These are phyloP conservation scores for Penaeus vannamei DNA, from an alignment of 1,140 invertebrate genomes.

Conservation along the genomic window DNA sequence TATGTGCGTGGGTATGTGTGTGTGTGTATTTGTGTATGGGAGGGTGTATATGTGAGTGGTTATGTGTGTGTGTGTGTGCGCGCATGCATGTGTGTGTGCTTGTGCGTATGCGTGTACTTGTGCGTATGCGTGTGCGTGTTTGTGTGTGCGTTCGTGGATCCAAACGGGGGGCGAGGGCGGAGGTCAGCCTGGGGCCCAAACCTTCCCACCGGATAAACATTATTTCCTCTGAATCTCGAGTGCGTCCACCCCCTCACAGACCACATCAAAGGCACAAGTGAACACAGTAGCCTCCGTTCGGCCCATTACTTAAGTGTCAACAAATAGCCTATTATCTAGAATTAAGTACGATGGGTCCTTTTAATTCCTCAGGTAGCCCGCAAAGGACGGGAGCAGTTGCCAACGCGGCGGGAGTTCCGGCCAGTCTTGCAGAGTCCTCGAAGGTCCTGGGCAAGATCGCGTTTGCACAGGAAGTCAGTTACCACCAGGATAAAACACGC, in stretches of 20 bases:
- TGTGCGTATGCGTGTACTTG: no score
- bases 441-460: background rate
- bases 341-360: constrained; percentile 55
- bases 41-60: no score
- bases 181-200: no score
- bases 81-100: no score
- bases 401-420: background rate
- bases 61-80: no score
- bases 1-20: no score
- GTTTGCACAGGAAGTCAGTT: background rate
- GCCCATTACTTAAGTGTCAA: constrained; percentile 65
- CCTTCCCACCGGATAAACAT: no score
- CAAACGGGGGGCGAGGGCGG: no score
- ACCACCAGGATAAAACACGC: background rate
- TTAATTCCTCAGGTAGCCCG: constrained; percentile 50
- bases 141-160: no score
- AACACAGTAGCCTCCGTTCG: constrained; percentile 57
- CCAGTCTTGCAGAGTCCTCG: background rate
- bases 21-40: no score
- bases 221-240: no score
- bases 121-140: no score
- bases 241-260: background rate
- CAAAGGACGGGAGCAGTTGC: background rate
- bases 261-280: constrained; percentile 19
- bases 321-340: constrained; percentile 63